Conservation (phyloP, 1,140 invertebrate species). For the Xylocopa sonorina region DNA sequence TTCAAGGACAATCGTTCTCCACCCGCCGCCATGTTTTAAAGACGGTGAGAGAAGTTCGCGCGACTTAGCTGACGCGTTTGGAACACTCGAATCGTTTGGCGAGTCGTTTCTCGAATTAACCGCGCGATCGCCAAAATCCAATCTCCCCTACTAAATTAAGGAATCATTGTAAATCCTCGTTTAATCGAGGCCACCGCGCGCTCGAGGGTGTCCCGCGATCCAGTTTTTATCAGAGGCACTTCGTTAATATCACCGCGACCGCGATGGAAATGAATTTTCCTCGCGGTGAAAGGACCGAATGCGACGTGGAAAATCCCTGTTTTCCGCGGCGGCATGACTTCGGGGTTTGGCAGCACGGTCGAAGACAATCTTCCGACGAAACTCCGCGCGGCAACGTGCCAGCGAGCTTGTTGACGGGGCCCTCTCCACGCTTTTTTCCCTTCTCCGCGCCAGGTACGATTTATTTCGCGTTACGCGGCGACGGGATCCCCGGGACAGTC, state of each 20-base stretch:
- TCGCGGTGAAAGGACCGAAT: not conserved
- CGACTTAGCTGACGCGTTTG: not conserved
- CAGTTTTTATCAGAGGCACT: not conserved
- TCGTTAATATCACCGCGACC: not conserved
- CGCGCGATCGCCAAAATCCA: not conserved
- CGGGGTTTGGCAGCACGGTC: slow-evolving; percentile 36
- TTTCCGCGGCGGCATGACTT: slow-evolving; percentile 29
- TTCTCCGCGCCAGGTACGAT: slow-evolving; percentile 1
- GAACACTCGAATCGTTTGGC: not conserved
- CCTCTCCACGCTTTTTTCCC: slow-evolving; percentile 16
- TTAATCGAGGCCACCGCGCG: not conserved
- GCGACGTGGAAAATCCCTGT: slow-evolving; percentile 36
- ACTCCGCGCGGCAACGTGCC: slow-evolving; percentile 42
- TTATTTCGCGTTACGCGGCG: slow-evolving; percentile 35
- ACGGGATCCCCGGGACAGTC: not conserved
- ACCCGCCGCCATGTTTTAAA: not conserved
- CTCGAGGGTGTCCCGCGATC: not conserved
- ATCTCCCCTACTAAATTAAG: not conserved
- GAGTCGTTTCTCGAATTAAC: not conserved
- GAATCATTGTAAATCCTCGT: slow-evolving; percentile 8
- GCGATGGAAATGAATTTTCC: slow-evolving; percentile 20
- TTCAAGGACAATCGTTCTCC: not conserved
- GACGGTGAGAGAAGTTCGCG: slow-evolving; percentile 11
- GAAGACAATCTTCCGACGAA: slow-evolving; percentile 44
- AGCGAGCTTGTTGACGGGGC: slow-evolving; percentile 44